Conservation (phyloP, 2,113 vertebrate genomes). For the Myrmophylax atrothorax region DNA sequence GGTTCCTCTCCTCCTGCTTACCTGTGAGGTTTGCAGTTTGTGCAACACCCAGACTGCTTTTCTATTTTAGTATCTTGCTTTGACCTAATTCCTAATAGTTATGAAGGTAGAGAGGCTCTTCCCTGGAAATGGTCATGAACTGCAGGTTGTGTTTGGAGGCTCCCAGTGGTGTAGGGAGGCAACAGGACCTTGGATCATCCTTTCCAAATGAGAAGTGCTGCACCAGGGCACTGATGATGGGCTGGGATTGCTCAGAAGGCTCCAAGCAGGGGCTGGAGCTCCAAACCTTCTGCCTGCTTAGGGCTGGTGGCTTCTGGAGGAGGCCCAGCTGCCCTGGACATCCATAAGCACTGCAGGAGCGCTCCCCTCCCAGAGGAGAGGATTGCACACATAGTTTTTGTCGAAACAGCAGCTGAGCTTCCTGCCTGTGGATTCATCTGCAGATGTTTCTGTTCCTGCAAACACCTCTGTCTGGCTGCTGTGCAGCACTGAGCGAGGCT, state of each 20-base stretch:
- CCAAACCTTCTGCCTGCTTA: not conserved
- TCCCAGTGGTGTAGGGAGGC: not conserved
- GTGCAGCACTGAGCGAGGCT: not conserved
- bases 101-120: not conserved
- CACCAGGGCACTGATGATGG: not conserved
- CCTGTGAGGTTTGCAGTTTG: not conserved
- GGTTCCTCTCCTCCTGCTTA: not conserved
- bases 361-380: not conserved
- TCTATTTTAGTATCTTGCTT: fast-evolving
- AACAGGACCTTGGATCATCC: not conserved
- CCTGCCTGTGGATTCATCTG: fast-evolving
- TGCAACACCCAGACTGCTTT: not conserved
- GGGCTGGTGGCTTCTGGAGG: not conserved
- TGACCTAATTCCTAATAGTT: not conserved
- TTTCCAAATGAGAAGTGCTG: too few relatives aligned
- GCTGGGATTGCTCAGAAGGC: not conserved
- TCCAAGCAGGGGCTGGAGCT: not conserved
- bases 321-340: fast-evolving
- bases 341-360: fast-evolving
- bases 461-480: not conserved
- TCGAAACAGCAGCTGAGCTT: not conserved
- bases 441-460: not conserved
- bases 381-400: fast-evolving
- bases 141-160: not conserved
- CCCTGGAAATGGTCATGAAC: not conserved